Evolutionary conservation across 2,888 invertebrate genomes (phyloP).

Genomic region (Scelioninae gen. 2): DNA sequence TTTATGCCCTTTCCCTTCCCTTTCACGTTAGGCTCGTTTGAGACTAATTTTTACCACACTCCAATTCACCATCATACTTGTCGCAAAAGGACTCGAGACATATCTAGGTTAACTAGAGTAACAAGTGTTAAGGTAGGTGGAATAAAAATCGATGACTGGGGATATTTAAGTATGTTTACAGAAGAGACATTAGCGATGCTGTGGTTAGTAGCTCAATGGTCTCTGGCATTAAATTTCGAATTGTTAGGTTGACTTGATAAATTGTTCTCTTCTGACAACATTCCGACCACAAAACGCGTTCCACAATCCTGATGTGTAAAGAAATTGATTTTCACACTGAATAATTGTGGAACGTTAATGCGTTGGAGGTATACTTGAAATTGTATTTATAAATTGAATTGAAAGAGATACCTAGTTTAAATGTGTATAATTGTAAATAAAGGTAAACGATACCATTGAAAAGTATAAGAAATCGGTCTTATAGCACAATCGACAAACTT

Average conservation of each 20-base stretch:
- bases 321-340: neutral
- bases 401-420: neutral
- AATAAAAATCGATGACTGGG: slow-evolving; percentile 5
- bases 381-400: slow-evolving; percentile 4
- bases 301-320: neutral
- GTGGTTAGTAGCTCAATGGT: neutral
- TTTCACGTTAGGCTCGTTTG: slow-evolving; percentile 26
- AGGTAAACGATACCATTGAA: no score
- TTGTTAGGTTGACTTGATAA: neutral
- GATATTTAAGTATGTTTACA: slow-evolving; percentile 28
- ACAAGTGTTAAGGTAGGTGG: neutral
- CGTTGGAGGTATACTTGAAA: slow-evolving; percentile 2
- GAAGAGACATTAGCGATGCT: slow-evolving; percentile 22
- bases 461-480: no score
- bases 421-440: neutral
- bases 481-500: no score
- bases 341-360: neutral
- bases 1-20: slow-evolving; percentile 25
- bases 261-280: slow-evolving; percentile 37
- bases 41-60: slow-evolving; percentile 19
- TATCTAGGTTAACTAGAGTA: neutral
- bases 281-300: neutral
- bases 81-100: slow-evolving; percentile 5
- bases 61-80: slow-evolving; percentile 34
- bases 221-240: neutral